Evolutionary conservation across 2,888 invertebrate species (phyloP).

Genomic region (Drosophila paranaensis): DNA sequence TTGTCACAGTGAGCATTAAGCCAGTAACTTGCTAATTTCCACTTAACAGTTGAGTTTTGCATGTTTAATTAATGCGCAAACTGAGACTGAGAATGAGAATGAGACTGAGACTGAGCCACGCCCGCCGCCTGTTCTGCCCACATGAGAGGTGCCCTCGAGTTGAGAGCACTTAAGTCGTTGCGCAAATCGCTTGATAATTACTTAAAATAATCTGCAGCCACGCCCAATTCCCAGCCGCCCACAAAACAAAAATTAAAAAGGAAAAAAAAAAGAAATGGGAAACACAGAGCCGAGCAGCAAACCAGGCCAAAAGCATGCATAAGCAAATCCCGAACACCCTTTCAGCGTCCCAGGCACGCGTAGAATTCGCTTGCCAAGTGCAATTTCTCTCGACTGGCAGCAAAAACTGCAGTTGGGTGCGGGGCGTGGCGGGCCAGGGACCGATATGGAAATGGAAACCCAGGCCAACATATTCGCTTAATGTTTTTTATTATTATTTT

Average conservation of each 20-base stretch:
- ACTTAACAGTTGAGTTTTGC: conserved; percentile 58
- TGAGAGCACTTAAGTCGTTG: conserved; percentile 67
- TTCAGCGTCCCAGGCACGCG: conserved; percentile 67
- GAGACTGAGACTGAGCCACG: conserved; percentile 7
- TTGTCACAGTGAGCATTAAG: conserved; percentile 22
- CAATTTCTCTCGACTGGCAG: conserved; percentile 67
- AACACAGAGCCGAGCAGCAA: conserved; percentile 29
- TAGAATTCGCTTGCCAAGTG: conserved; percentile 58
- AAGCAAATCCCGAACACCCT: conserved; percentile 62
- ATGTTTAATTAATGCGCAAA: conserved; percentile 66
- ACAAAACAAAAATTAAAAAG: not conserved
- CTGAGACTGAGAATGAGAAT: not conserved
- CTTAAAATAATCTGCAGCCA: conserved; percentile 75
- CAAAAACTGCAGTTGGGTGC: conserved; percentile 43
- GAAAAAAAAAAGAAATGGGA: too few relatives aligned
- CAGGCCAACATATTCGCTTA: conserved; percentile 58
- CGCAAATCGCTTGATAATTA: conserved; percentile 78
- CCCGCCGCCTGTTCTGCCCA: not conserved
- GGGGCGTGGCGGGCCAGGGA: not conserved
- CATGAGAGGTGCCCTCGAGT: conserved; percentile 17
- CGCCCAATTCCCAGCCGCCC: conserved; percentile 39
- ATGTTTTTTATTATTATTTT: conserved; percentile 49
- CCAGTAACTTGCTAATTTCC: conserved; percentile 50
- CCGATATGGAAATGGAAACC: conserved; percentile 37
- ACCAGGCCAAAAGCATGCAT: conserved; percentile 64